A percentile compares a stretch with the other conserved stretches of the same genome.
Evolutionary conservation across 2,797 vertebrate genomes (phyloP).

Genomic region (Melanotaenia nigrans): DNA sequence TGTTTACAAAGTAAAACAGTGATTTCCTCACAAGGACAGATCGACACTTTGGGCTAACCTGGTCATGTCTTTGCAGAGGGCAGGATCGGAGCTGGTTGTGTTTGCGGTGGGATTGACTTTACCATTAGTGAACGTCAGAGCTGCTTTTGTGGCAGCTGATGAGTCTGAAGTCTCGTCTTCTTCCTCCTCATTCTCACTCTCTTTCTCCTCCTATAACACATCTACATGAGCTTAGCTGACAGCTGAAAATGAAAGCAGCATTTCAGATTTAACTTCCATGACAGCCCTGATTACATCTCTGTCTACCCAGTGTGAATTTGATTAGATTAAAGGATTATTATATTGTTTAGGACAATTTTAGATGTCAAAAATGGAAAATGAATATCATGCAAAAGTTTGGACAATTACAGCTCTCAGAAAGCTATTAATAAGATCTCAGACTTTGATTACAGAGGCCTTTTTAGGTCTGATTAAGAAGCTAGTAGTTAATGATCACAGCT

Average conservation of each 20-base stretch:
- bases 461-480: not conserved
- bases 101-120: slow-evolving; percentile 46
- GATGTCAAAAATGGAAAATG: not conserved
- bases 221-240: slow-evolving; percentile 62
- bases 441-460: not conserved
- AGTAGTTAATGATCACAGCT: too few species aligned
- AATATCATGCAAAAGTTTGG: not conserved
- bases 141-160: slow-evolving; percentile 62
- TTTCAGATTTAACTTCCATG: not conserved
- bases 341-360: not conserved
- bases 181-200: slow-evolving; percentile 90
- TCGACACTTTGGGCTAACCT: slow-evolving; percentile 48
- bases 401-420: not conserved
- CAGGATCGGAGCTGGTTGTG: slow-evolving; percentile 37
- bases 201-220: slow-evolving; percentile 90
- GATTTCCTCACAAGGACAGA: not conserved
- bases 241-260: slow-evolving; percentile 12
- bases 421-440: not conserved
- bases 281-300: not conserved
- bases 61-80: slow-evolving; percentile 38
- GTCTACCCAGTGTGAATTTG: not conserved
- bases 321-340: not conserved
- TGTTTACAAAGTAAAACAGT: not conserved
- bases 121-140: slow-evolving; percentile 24
- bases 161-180: slow-evolving; percentile 80